Evolutionary conservation across 2,113 vertebrate genomes (phyloP).

Genomic region (Eudyptes chrysolophus): DNA sequence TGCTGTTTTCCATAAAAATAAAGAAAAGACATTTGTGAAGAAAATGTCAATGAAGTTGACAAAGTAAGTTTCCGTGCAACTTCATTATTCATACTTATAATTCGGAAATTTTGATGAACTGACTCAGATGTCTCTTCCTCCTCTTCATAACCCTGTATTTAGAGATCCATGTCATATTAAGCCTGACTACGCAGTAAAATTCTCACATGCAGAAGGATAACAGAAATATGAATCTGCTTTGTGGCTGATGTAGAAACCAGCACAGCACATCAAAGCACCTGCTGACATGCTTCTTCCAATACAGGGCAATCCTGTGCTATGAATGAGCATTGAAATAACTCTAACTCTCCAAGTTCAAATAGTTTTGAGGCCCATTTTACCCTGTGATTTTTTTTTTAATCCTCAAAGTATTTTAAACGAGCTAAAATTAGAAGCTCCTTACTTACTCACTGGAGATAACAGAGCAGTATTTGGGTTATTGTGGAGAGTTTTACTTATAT

Average conservation of each 20-base stretch:
- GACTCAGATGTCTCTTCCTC: neutral
- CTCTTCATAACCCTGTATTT: rapidly evolving
- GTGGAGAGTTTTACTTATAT: neutral
- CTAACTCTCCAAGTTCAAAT: neutral
- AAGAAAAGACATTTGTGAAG: neutral
- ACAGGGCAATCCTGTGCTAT: neutral
- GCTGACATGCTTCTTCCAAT: neutral
- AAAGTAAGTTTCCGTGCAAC: neutral
- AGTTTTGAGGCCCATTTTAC: neutral
- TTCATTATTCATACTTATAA: neutral
- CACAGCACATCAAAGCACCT: neutral
- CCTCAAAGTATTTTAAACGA: neutral
- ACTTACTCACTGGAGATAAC: neutral
- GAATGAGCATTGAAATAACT: neutral
- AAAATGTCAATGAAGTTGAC: neutral
- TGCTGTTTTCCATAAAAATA: neutral
- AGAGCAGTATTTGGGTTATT: neutral
- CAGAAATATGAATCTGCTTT: neutral
- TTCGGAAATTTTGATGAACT: neutral
- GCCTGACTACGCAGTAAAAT: neutral
- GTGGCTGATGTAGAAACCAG: neutral
- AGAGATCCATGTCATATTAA: neutral
- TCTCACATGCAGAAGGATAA: neutral
- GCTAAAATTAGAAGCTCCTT: neutral
- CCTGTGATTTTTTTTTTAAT: neutral